phyloP scores from a whole-genome alignment of 2,113 vertebrate species.

The Amphilophus citrinellus region DNA sequence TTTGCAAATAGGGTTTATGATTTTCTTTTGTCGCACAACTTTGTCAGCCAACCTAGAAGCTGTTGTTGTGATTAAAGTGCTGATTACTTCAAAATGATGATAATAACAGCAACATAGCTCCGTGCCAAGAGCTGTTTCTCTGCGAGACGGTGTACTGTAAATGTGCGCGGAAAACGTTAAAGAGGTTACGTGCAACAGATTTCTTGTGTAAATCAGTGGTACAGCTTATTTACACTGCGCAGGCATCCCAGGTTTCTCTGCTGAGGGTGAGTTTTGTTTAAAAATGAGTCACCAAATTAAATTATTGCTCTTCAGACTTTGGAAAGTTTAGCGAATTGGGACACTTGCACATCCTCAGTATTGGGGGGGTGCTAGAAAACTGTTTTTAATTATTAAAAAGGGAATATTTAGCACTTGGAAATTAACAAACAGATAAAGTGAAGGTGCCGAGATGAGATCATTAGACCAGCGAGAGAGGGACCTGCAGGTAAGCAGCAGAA shows the following conservation, averaged over 20 bases:
- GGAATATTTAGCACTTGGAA: conserved; percentile 30
- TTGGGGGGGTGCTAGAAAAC: conserved; percentile 8
- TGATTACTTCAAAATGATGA: conserved; percentile 65
- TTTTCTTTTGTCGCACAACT: conserved; percentile 59
- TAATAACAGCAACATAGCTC: conserved; percentile 48
- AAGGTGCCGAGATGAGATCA: conserved; percentile 35
- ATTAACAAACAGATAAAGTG: conserved; percentile 48
- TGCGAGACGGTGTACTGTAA: conserved; percentile 31
- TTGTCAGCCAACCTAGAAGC: conserved; percentile 57
- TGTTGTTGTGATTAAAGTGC: conserved; percentile 66
- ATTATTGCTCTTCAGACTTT: conserved; percentile 5
- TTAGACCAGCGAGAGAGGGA: conserved; percentile 33
- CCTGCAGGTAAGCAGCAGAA: conserved; percentile 42
- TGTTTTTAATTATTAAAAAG: conserved; percentile 19
- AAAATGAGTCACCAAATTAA: conserved; percentile 13
- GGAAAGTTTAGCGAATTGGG: neutral
- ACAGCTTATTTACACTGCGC: conserved; percentile 24
- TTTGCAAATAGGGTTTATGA: conserved; percentile 49
- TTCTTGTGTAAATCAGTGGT: conserved; percentile 46
- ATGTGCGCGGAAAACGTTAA: conserved; percentile 31
- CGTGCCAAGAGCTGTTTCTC: conserved; percentile 65
- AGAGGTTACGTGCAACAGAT: conserved; percentile 45
- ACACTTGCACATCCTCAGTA: conserved; percentile 1
- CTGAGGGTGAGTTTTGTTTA: conserved; percentile 20
- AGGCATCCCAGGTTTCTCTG: conserved; percentile 30